Conservation (phyloP, 2,888 invertebrate genomes). For the Pammene fasciana region DNA sequence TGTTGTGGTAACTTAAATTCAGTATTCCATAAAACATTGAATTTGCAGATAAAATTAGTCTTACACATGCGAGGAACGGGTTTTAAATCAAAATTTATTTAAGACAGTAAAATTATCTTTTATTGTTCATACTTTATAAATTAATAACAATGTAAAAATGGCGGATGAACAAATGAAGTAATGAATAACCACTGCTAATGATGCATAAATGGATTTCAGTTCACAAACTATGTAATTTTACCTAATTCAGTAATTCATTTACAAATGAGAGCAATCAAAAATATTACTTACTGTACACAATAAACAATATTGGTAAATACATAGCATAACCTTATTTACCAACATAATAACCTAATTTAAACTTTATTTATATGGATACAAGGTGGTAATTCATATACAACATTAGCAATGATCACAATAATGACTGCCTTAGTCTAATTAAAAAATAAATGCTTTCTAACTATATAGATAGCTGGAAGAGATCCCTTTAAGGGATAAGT, state of each 20-base stretch:
- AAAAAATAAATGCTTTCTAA: conserved; percentile 24
- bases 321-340: neutral
- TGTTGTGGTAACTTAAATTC: too few relatives aligned
- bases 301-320: conserved; percentile 7
- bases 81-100: neutral
- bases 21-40: too few relatives aligned
- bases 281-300: neutral
- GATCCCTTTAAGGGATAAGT: too few relatives aligned
- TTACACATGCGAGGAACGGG: too few relatives aligned
- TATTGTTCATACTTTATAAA: conserved; percentile 74
- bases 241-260: neutral
- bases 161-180: conserved; percentile 58
- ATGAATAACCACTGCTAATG: conserved; percentile 59
- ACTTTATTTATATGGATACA: neutral
- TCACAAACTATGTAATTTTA: neutral
- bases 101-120: conserved; percentile 51
- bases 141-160: conserved; percentile 68
- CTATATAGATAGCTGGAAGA: conserved; percentile 15
- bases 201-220: conserved; percentile 43
- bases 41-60: too few relatives aligned
- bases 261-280: conserved; percentile 1
- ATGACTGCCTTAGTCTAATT: conserved; percentile 34
- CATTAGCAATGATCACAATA: conserved; percentile 58
- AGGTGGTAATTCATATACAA: conserved; percentile 46
- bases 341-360: neutral